Base-by-base conservation (phyloP, 1,140 invertebrate species). In the Hylaeus anthracinus region DNA sequence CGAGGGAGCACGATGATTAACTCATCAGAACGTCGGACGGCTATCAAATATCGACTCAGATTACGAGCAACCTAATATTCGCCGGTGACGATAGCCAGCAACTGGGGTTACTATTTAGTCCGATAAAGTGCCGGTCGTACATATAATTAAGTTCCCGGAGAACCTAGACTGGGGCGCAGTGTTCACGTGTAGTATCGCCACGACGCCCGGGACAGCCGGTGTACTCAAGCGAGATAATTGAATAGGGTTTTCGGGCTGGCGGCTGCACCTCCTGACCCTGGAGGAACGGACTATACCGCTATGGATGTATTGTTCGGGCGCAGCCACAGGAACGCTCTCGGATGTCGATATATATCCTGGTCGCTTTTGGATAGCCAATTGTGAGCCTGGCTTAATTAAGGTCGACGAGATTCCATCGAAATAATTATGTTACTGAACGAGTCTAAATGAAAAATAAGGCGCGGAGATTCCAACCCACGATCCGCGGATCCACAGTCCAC, bases 261-360 rank as follows among this genome's bases (percentile, higher is more conserved):
- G 72, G 74, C 71, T 84, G 63, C 86, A 71, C 82, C 85, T 77
- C 66, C 82, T 81, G 76, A 79, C 73, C 81, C 85, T 85, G 77
- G 81, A 81, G 82, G 83, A 82, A 79, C 78, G 81, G 79, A 75
- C 72, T 67, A 79, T 80, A 67, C 71, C 85, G 82, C 82, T 79
- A 81, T 80, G 84, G 85, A 84, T 83, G 86, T 86, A 92, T 91
- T 91, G 91, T 91, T 84, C 85, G 71, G 63, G 85, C 79, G 79
- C 87, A 91, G 88, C 90, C 90, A 86, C 89, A 90, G 90, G 88
- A 92, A 92, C 90, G 88, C 81, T 61, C 67, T 56, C 70, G 79
- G 86, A 87, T 89, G 88, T 90, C 90, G 90, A 92, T 91, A 91
- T 86, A 86, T 64, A 56, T 56, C 55, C 79, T 71, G 45, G 60